These are phyloP conservation scores for Stichopus chloronotus DNA, from an alignment of 35 echinoderm and acorn worm genomes.

Conservation along the genomic window DNA sequence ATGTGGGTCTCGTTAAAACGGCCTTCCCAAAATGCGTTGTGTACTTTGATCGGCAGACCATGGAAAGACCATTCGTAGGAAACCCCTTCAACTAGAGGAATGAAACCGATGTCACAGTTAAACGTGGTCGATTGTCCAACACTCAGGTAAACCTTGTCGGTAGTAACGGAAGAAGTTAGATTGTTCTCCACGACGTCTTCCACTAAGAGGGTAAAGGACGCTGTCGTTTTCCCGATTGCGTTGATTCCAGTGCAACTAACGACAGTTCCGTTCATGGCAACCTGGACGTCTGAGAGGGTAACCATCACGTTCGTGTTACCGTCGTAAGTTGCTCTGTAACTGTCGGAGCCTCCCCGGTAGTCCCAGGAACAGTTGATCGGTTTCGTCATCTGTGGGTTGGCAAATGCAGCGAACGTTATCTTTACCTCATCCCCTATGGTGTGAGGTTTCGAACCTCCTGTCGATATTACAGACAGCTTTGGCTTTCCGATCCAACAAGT, in stretches of 20 bases:
- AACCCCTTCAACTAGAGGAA: neutral
- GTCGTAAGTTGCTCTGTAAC: neutral
- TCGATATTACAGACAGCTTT: neutral
- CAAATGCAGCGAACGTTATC: neutral
- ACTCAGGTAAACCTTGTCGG: neutral
- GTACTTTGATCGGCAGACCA: neutral
- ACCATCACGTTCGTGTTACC: neutral
- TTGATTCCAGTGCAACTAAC: conserved; percentile 5
- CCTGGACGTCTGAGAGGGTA: neutral
- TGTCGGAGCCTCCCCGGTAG: neutral
- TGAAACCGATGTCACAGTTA: conserved; percentile 17
- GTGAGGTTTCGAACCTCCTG: neutral
- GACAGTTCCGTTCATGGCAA: neutral
- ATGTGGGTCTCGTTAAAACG: neutral
- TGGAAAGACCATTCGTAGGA: neutral
- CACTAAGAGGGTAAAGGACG: neutral
- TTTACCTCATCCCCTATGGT: neutral
- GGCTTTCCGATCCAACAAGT: conserved; percentile 12
- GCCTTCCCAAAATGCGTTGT: neutral
- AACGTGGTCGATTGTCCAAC: neutral
- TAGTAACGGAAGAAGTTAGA: neutral
- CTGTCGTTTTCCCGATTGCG: neutral
- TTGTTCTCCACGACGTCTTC: neutral
- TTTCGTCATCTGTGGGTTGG: conserved; percentile 6
- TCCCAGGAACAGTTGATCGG: neutral